Conservation (phyloP, 2,797 vertebrate genomes). For the Chelidonichthys spinosus region DNA sequence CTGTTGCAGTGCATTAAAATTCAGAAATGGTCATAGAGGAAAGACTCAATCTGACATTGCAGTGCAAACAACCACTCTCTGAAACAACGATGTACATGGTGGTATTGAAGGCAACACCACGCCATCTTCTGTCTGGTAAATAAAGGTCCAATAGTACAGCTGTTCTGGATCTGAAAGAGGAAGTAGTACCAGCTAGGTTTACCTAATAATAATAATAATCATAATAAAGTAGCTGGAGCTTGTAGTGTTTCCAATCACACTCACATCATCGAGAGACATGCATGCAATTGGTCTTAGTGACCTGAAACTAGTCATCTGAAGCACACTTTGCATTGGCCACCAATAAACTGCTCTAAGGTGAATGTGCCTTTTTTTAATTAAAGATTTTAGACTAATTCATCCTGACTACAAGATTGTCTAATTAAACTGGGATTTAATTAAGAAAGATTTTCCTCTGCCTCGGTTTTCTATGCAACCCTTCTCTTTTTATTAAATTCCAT, state of each 20-base stretch:
- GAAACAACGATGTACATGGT: neutral
- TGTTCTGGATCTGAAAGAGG: neutral
- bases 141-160: neutral
- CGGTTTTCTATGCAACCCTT: conserved; percentile 12
- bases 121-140: neutral
- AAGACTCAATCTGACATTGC: neutral
- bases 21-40: neutral
- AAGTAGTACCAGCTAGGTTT: neutral
- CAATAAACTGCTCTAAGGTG: neutral
- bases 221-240: neutral
- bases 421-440: conserved; percentile 40
- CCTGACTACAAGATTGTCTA: conserved; percentile 3
- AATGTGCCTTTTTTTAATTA: conserved; percentile 7
- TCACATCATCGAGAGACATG: neutral
- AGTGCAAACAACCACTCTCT: neutral
- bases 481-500: conserved; percentile 24
- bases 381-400: conserved; percentile 18
- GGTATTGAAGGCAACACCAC: neutral
- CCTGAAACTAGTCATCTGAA: neutral
- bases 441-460: conserved; percentile 27
- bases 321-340: neutral
- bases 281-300: neutral
- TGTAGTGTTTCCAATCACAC: neutral
- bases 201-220: no score
- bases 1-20: neutral